phyloP scores from a whole-genome alignment of 2,888 invertebrate genomes.

The Cepaea hortensis region DNA sequence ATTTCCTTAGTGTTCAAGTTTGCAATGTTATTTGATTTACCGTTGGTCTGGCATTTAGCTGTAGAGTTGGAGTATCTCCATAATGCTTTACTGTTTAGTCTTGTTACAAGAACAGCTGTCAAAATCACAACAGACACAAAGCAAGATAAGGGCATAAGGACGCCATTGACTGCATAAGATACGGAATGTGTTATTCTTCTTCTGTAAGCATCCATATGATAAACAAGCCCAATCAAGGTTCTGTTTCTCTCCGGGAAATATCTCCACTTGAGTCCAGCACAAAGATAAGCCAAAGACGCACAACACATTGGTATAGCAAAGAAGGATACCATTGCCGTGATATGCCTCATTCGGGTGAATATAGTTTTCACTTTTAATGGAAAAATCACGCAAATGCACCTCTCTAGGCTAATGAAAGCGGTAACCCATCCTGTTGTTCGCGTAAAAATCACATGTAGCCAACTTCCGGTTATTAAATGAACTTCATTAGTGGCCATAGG shows the following conservation, averaged over 20 bases:
- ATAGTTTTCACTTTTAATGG: conserved; percentile 29
- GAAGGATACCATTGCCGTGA: background rate
- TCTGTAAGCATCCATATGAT: background rate
- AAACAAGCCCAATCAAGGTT: conserved; percentile 1
- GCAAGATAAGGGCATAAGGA: conserved; percentile 7
- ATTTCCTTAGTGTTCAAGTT: background rate
- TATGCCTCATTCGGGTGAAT: background rate
- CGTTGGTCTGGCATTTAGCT: no score
- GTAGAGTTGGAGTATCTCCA: background rate
- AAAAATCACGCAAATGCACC: conserved; percentile 18
- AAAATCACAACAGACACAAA: background rate
- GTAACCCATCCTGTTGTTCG: conserved; percentile 17
- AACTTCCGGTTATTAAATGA: conserved; percentile 1
- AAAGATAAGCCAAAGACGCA: background rate
- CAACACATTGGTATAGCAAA: background rate
- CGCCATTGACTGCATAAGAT: conserved; percentile 15
- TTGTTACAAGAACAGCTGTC: conserved; percentile 2
- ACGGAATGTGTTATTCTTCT: background rate
- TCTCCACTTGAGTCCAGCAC: background rate
- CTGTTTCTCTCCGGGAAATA: conserved; percentile 18
- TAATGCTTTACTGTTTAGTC: background rate
- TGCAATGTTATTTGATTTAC: no score
- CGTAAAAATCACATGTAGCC: conserved; percentile 32
- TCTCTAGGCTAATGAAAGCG: conserved; percentile 31
- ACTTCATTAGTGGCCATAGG: conserved; percentile 2